Base-by-base conservation (phyloP, 2,888 invertebrate genomes). In the Drosophila formosana region DNA sequence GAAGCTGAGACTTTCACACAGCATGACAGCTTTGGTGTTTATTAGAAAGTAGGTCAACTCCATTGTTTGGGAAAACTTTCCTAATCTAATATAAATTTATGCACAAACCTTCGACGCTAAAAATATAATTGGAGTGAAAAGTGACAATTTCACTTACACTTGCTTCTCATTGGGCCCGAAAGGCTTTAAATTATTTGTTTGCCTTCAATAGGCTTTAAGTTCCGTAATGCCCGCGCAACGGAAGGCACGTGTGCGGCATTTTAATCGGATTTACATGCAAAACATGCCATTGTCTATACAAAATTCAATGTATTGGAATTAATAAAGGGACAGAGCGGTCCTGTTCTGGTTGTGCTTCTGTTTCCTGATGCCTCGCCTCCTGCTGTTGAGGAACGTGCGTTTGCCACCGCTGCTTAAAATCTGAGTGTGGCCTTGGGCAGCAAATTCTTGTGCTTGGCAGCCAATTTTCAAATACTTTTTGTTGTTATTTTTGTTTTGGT, bases 251-350 rank as follows among this genome's bases (percentile, higher is more conserved):
- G 66, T 70, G 37, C 50, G 66, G 68, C 56, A 75, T 71, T 80
- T 79, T 82, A 85, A 85, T 84, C 78, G 85, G 78, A 78, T 82
- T 80, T 75, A 50, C 56, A 76, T 80, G 71, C 72, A 72, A 77
- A 84, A 79, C 81, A 76, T 69, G 71, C 68, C 66, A 80, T 82
- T 82, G 82, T 84, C 82, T 87, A 78, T 75, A 71, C 60, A 56
- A 78, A 72, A 82, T 82, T 84, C 82, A 85, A 85, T 85, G 85
- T 84, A 82, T 84, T 84, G 85, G 85, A 85, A 85, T 78, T 85
- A 87, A 87, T 73, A 75, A 80, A 80, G 77, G 75, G 61, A 65
- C 66, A 67, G 55, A 30, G 58, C 37, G 39, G 55, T 34, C 46
- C 39, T 63, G 45, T 45, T 32, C 34, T 23, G 39, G 13, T 13